phyloP scores from a whole-genome alignment of 2,797 vertebrate genomes.

The Phaenicophaeus curvirostris region DNA sequence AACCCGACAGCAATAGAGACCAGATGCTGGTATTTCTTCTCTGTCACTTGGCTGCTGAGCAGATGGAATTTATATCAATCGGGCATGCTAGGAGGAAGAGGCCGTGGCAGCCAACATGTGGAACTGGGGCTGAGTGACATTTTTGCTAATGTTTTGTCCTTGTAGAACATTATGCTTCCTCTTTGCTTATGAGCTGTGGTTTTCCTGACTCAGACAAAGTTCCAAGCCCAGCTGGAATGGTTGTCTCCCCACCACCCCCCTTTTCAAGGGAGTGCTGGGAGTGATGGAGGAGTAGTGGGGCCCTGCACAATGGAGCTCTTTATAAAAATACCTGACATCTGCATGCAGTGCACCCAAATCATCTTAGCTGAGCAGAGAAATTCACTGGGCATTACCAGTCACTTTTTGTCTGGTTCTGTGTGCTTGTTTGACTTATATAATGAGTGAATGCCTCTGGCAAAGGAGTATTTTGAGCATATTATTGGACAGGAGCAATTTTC shows the following conservation, averaged over 20 bases:
- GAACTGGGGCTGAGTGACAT: constrained; percentile 96
- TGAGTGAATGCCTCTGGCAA: constrained; percentile 81
- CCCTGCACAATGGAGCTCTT: constrained; percentile 87
- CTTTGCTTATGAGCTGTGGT: constrained; percentile 97
- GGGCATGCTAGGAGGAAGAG: constrained; percentile 88
- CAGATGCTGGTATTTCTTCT: constrained; percentile 90
- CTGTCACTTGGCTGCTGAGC: constrained; percentile 91
- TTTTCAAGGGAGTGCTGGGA: constrained; percentile 76
- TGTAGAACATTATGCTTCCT: constrained; percentile 99
- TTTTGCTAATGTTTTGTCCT: constrained; percentile 99
- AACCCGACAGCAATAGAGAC: constrained; percentile 89
- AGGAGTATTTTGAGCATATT: constrained; percentile 71
- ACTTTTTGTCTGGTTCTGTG: constrained; percentile 72
- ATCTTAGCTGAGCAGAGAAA: constrained; percentile 80
- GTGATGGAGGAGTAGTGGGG: constrained; percentile 73
- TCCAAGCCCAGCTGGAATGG: constrained; percentile 97
- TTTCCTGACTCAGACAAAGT: constrained; percentile 96
- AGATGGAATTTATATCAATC: constrained; percentile 98
- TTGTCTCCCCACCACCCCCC: constrained; percentile 70
- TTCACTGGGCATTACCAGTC: constrained; percentile 83
- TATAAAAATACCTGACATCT: constrained; percentile 91
- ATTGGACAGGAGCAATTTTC: constrained; percentile 72
- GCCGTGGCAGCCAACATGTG: constrained; percentile 92
- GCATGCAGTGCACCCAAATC: constrained; percentile 82
- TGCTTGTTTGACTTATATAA: constrained; percentile 85